These are phyloP conservation scores for Charaxes varanes DNA, from an alignment of 1,140 invertebrate genomes.

Conservation along the genomic window DNA sequence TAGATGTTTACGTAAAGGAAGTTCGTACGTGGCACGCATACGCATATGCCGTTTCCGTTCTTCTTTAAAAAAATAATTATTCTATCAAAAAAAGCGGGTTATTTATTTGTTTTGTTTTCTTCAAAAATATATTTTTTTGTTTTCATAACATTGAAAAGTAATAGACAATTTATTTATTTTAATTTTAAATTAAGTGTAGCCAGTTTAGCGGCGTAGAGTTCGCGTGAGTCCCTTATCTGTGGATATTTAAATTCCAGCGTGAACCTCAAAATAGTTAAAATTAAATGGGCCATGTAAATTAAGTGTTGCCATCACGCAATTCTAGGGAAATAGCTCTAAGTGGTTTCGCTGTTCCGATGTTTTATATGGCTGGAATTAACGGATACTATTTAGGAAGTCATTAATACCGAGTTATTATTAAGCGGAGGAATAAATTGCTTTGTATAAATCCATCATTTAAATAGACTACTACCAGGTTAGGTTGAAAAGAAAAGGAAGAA, in stretches of 20 bases:
- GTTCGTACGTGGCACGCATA: too few relatives aligned
- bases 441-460: too few relatives aligned
- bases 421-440: too few relatives aligned
- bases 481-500: too few relatives aligned
- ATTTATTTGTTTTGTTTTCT: neutral
- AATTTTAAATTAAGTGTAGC: constrained; percentile 49
- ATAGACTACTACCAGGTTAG: too few relatives aligned
- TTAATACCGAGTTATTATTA: constrained; percentile 8
- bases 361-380: constrained; percentile 47
- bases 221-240: constrained; percentile 67
- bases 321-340: constrained; percentile 61
- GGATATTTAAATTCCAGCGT: constrained; percentile 69
- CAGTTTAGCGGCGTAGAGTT: constrained; percentile 34
- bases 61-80: too few relatives aligned
- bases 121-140: too few relatives aligned
- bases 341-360: constrained; percentile 51
- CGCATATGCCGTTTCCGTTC: too few relatives aligned
- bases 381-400: constrained; percentile 16
- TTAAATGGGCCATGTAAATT: constrained; percentile 72
- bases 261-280: constrained; percentile 72
- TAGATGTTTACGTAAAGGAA: too few relatives aligned
- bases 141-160: too few relatives aligned
- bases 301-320: constrained; percentile 72
- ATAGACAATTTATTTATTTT: too few relatives aligned
- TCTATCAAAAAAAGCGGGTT: too few relatives aligned